Evolutionary conservation across 2,797 vertebrate species (phyloP).

Genomic region (Otus scops): DNA sequence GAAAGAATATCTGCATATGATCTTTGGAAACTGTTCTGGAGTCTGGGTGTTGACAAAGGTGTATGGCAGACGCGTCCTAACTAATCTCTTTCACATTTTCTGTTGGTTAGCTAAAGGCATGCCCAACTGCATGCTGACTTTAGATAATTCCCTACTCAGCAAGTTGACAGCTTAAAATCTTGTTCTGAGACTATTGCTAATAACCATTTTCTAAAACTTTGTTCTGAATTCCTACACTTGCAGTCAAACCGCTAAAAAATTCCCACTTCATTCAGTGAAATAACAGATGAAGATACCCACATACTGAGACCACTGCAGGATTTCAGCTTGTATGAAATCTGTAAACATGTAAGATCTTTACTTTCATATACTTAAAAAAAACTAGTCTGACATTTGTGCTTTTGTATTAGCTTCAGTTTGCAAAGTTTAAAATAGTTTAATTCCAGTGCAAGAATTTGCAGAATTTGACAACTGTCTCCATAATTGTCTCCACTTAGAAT

Average conservation of each 20-base stretch:
- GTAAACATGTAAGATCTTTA: neutral
- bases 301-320: neutral
- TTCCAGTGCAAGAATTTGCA: neutral
- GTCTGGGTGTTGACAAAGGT: neutral
- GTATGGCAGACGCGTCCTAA: neutral
- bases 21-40: neutral
- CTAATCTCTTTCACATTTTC: neutral
- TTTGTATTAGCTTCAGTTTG: neutral
- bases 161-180: neutral
- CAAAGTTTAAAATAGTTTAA: neutral
- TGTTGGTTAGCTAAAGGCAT: accelerated
- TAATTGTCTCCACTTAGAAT: neutral
- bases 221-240: neutral
- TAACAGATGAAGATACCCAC: neutral
- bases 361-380: neutral
- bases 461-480: neutral
- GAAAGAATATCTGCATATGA: neutral
- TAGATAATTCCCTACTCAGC: neutral
- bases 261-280: neutral
- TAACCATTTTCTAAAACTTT: neutral
- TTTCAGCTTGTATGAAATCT: neutral
- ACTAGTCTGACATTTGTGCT: neutral
- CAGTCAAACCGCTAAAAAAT: neutral
- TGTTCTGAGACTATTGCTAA: neutral
- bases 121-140: neutral